phyloP scores from a whole-genome alignment of 2,888 invertebrate species.

The Falcaria lacertinaria region DNA sequence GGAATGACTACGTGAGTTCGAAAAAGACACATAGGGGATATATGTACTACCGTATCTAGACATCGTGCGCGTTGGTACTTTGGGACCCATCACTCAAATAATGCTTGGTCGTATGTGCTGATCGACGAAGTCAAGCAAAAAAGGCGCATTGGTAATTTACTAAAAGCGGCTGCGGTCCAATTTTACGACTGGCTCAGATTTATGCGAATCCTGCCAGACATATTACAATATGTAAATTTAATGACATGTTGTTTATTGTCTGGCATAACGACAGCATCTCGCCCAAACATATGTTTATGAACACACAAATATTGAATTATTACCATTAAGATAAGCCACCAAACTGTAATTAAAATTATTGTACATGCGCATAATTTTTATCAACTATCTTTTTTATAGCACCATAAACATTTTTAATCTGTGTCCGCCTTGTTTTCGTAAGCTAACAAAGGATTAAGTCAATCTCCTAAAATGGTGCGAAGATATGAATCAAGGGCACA shows the following conservation, averaged over 20 bases:
- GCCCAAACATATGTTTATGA: conserved; percentile 30
- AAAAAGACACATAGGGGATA: no score
- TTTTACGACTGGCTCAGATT: conserved; percentile 45
- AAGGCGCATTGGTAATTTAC: no score
- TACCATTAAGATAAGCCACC: neutral
- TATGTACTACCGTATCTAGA: no score
- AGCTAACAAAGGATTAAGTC: conserved; percentile 28
- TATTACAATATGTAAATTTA: conserved; percentile 63
- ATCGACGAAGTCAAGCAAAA: no score
- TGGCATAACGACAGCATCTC: conserved; percentile 35
- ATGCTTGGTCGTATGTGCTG: no score
- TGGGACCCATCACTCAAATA: no score
- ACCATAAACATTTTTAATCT: conserved; percentile 16
- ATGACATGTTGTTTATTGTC: conserved; percentile 57
- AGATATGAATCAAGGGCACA: conserved; percentile 49
- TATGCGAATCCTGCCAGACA: conserved; percentile 46
- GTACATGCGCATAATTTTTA: conserved; percentile 17
- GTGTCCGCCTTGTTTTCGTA: conserved; percentile 25
- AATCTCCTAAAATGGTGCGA: conserved; percentile 42
- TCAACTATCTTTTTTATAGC: conserved; percentile 1
- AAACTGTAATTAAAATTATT: conserved; percentile 1
- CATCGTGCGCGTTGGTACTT: no score
- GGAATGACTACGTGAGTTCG: no score
- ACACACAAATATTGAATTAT: conserved; percentile 20
- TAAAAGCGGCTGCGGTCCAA: conserved; percentile 40